Conservation (phyloP, 2,113 vertebrate genomes). For the Delphinapterus leucas region DNA sequence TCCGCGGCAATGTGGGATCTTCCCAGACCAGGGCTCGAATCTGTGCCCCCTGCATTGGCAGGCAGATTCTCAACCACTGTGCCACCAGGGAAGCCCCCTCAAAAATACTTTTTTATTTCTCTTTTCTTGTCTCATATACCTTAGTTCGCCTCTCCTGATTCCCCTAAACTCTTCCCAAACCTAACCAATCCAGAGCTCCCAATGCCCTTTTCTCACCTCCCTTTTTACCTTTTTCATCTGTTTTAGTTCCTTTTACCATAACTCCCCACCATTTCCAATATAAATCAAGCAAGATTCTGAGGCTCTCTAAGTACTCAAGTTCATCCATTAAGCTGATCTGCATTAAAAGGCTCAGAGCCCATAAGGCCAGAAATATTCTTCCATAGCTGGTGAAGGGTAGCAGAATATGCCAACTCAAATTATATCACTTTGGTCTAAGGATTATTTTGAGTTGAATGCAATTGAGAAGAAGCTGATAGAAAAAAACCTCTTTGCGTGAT, state of each 20-base stretch:
- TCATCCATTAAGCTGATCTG: neutral
- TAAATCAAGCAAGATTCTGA: neutral
- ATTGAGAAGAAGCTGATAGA: neutral
- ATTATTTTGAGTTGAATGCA: neutral
- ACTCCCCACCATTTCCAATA: neutral
- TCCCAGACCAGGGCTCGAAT: too few relatives aligned
- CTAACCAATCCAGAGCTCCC: neutral
- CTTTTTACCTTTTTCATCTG: accelerated
- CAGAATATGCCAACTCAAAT: neutral
- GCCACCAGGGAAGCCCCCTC: too few relatives aligned
- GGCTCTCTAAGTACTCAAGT: neutral
- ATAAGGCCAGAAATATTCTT: neutral
- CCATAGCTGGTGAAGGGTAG: neutral
- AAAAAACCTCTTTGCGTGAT: neutral
- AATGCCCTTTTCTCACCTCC: neutral
- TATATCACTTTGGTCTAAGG: neutral
- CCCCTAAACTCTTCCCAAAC: neutral
- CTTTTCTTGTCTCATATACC: neutral
- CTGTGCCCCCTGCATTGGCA: too few relatives aligned
- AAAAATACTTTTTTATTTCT: neutral
- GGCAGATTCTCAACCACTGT: too few relatives aligned
- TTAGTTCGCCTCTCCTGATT: neutral
- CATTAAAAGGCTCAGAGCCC: neutral
- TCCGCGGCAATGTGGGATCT: too few relatives aligned
- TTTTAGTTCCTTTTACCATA: neutral